Evolutionary conservation across 2,797 vertebrate genomes (phyloP), one percentile per base, ranked within the genome.

Genomic region (Rhabdophis nuchalis): DNA sequence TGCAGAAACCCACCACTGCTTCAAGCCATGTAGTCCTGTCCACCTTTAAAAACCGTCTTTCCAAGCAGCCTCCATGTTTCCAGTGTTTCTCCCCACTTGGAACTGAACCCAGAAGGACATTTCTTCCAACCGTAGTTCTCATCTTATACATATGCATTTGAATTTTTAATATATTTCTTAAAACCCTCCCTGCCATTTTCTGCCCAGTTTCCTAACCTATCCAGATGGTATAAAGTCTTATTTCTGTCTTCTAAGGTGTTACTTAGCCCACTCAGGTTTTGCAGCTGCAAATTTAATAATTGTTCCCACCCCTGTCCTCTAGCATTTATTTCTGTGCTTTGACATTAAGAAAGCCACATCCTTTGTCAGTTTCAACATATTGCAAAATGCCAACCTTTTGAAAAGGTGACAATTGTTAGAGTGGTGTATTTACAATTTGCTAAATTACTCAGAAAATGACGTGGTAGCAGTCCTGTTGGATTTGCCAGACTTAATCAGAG

Each of bases 381-480:
- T 95, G 93, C 94, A 97, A 98, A 97, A 98, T 95, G 91, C 96
- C 85, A 96, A 96, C 97, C 98, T 98, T 98, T 98, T 96, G 97
- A 98, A 98, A 98, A 97, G 96, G 96, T 3, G 82, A 82, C 98
- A 98, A 98, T 98, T 98, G 98, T 97, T 93, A 94, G 95, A 32
- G 86, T 93, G 96, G 97, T 97, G 96, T 96, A 96, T 98, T 98
- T 98, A 97, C 98, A 98, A 98, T 98, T 97, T 82, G 97, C 98
- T 98, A 98, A 99, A 97, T 96, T 27, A 82, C 32, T 56, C 52
- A 29, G n/a, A 89, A 89, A 36, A 53, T 36, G n/a, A 41, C 5
- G 6, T 36, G 23, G 10, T 13, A 72, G 88, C 88, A 72, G 27
- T 11, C 72, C 72, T 20, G 52, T 12, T 72, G n/a, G 61, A 32